Evolutionary conservation across 2,888 invertebrate genomes (phyloP).

Genomic region (Cheilosia variabilis): DNA sequence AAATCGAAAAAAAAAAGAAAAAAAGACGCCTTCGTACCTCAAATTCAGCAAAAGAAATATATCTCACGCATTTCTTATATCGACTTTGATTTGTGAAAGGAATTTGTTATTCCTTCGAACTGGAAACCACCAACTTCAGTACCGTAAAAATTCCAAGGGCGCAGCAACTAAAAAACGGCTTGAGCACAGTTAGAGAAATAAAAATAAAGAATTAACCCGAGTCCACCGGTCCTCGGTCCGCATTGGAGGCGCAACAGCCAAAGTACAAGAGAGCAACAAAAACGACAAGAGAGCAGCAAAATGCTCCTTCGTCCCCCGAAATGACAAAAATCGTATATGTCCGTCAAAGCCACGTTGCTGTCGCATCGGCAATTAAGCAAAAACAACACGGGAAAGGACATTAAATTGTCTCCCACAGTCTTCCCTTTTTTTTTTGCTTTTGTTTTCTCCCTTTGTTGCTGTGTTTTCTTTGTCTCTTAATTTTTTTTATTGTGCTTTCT

Average conservation of each 20-base stretch:
- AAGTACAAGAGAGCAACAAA: conserved; percentile 32
- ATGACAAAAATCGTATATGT: conserved; percentile 72
- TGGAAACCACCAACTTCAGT: conserved; percentile 59
- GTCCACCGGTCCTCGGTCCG: conserved; percentile 24
- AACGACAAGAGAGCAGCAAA: conserved; percentile 21
- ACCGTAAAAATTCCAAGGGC: conserved; percentile 74
- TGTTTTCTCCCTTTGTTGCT: conserved; percentile 17
- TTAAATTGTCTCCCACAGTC: conserved; percentile 78
- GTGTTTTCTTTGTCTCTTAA: too few species aligned
- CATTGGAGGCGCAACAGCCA: conserved; percentile 1
- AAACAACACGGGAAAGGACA: conserved; percentile 77
- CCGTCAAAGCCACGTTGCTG: conserved; percentile 73
- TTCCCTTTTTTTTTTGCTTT: conserved; percentile 48
- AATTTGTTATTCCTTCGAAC: conserved; percentile 69
- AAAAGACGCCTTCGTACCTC: conserved; percentile 22
- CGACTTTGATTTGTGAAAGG: conserved; percentile 76
- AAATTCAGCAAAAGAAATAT: conserved; percentile 72
- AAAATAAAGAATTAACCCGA: conserved; percentile 30
- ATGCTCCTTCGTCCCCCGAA: conserved; percentile 48
- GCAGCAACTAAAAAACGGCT: conserved; percentile 51
- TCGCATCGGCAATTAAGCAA: conserved; percentile 75
- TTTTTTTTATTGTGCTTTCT: conserved; percentile 45
- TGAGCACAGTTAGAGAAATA: conserved; percentile 43
- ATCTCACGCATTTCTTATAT: conserved; percentile 76
- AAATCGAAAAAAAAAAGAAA: background rate